phyloP scores from a whole-genome alignment of 2,797 vertebrate species.

The Cirrhinus mrigala region DNA sequence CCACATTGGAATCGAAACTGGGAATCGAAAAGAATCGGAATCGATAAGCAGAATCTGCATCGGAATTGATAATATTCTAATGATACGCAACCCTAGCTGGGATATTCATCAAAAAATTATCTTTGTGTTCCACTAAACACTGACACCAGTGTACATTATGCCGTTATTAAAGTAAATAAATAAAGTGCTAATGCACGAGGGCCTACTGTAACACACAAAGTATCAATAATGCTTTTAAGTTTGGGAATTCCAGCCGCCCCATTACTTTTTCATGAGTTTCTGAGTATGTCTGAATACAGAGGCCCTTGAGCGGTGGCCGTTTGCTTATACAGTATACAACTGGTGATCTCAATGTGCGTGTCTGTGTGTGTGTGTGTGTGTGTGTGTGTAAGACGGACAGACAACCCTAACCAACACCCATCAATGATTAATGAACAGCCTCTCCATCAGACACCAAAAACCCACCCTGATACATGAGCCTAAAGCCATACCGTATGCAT shows the following conservation, averaged over 20 bases:
- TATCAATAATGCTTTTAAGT: conserved; percentile 24
- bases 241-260: conserved; percentile 14
- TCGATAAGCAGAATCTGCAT: too few relatives aligned
- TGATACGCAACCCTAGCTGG: too few relatives aligned
- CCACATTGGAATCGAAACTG: too few relatives aligned
- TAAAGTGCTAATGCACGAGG: conserved; percentile 10
- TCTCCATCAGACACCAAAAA: conserved; percentile 50
- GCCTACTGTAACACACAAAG: conserved; percentile 21
- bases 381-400: conserved; percentile 44
- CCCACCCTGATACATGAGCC: conserved; percentile 56
- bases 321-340: conserved; percentile 31
- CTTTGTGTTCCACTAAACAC: not conserved
- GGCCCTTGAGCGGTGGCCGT: conserved; percentile 35
- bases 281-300: conserved; percentile 39
- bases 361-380: conserved; percentile 8
- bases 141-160: not conserved
- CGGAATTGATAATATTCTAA: too few relatives aligned
- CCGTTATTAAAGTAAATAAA: not conserved
- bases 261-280: conserved; percentile 58
- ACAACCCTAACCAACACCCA: conserved; percentile 55
- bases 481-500: conserved; percentile 39
- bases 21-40: too few relatives aligned
- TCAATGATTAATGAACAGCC: conserved; percentile 60
- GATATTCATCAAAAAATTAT: not conserved
- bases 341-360: conserved; percentile 15